These are phyloP conservation scores for Eledone cirrhosa DNA, from an alignment of 2,888 invertebrate species.

Conservation along the genomic window DNA sequence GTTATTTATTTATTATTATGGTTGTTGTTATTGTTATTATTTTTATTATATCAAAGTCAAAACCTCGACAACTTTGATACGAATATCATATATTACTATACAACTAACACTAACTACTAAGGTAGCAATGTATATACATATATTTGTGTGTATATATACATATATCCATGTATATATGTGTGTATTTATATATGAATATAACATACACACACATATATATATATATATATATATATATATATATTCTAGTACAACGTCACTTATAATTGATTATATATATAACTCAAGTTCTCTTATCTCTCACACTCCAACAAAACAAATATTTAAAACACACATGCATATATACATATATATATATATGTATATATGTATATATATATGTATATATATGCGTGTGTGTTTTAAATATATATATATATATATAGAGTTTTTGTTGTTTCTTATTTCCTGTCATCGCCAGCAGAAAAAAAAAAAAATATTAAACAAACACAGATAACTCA, in stretches of 20 bases:
- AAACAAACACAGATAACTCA: no score
- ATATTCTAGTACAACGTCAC: not conserved
- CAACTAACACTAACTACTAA: no score
- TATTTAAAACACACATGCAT: not conserved
- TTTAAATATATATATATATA: no score
- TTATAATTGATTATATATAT: not conserved
- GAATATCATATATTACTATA: no score
- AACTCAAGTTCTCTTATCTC: not conserved
- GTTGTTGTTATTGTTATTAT: no score
- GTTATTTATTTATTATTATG: no score
- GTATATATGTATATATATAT: not conserved
- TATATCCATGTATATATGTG: not conserved
- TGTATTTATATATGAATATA: not conserved
- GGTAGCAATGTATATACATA: not conserved
- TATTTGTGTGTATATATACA: not conserved
- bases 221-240: not conserved
- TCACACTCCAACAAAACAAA: not conserved
- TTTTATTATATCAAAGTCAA: not conserved
- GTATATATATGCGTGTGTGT: not conserved
- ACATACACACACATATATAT: not conserved
- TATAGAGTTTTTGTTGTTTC: no score
- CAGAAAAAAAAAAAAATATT: not conserved
- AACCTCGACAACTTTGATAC: no score
- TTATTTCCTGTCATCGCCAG: no score
- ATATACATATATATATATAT: not conserved